Percentiles rank a stretch among this genome's conserved stretches.
Evolutionary conservation across 2,113 vertebrate species (phyloP).

Genomic region (Podarcis raffonei): DNA sequence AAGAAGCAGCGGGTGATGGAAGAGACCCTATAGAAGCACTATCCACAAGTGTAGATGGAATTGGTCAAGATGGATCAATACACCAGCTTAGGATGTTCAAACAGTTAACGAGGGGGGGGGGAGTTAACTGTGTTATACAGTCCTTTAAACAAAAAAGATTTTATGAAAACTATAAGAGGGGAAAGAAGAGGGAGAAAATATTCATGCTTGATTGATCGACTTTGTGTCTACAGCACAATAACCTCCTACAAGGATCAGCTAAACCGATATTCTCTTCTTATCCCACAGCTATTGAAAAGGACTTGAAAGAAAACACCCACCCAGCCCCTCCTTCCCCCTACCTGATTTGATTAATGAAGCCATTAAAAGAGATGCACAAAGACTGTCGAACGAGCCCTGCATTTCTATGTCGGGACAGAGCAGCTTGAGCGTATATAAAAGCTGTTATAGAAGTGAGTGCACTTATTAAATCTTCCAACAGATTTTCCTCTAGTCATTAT

Average conservation of each 20-base stretch:
- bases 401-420: slow-evolving; percentile 56
- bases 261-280: slow-evolving; percentile 39
- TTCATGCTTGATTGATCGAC: slow-evolving; percentile 24
- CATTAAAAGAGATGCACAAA: slow-evolving; percentile 58
- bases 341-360: slow-evolving; percentile 64
- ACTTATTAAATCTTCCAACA: slow-evolving; percentile 59
- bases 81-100: neutral
- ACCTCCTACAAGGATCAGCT: slow-evolving; percentile 34
- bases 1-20: neutral
- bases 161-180: neutral
- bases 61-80: neutral
- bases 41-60: no score
- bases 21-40: neutral
- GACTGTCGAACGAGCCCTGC: slow-evolving; percentile 32
- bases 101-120: neutral
- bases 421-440: slow-evolving; percentile 41
- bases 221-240: neutral
- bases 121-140: neutral
- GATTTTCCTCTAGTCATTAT: slow-evolving; percentile 47
- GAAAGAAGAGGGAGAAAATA: neutral
- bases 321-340: slow-evolving; percentile 36
- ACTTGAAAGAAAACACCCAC: slow-evolving; percentile 44
- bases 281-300: slow-evolving; percentile 36
- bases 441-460: slow-evolving; percentile 22
- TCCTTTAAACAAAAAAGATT: slow-evolving; percentile 30